Conservation (phyloP, 2,113 vertebrate genomes). For the Gambusia holbrooki region DNA sequence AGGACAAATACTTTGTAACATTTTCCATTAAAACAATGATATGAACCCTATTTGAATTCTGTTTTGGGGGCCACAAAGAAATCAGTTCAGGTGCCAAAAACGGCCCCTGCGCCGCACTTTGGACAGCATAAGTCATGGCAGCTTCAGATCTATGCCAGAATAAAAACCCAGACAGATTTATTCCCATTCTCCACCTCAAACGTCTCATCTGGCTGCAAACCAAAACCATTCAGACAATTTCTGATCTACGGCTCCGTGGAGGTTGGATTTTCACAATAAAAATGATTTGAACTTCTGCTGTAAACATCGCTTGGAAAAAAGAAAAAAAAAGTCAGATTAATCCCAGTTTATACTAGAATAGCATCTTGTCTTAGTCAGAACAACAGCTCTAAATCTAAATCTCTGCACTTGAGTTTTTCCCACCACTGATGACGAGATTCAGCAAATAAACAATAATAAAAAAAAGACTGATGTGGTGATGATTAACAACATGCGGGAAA, state of each 20-base stretch:
- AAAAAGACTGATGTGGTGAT: not conserved
- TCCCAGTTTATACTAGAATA: not conserved
- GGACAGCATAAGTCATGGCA: not conserved
- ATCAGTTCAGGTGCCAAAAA: no score
- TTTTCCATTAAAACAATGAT: no score
- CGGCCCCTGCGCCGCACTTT: no score
- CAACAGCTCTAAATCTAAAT: not conserved
- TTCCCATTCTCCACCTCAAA: not conserved
- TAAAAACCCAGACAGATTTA: not conserved
- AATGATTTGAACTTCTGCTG: not conserved
- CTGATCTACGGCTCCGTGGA: not conserved
- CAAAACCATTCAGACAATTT: not conserved
- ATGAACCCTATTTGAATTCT: no score
- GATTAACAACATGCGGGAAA: constrained; percentile 19
- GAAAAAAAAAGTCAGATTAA: no score
- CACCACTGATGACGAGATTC: not conserved
- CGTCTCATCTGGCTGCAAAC: not conserved
- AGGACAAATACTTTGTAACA: no score
- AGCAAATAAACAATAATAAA: not conserved
- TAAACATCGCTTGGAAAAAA: not conserved
- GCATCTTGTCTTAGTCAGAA: not conserved
- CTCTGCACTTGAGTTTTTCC: constrained; percentile 7
- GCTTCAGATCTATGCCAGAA: not conserved
- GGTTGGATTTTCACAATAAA: not conserved
- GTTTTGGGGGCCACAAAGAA: no score